phyloP scores from a whole-genome alignment of 2,797 vertebrate genomes.

The Pogonophryne albipinna region DNA sequence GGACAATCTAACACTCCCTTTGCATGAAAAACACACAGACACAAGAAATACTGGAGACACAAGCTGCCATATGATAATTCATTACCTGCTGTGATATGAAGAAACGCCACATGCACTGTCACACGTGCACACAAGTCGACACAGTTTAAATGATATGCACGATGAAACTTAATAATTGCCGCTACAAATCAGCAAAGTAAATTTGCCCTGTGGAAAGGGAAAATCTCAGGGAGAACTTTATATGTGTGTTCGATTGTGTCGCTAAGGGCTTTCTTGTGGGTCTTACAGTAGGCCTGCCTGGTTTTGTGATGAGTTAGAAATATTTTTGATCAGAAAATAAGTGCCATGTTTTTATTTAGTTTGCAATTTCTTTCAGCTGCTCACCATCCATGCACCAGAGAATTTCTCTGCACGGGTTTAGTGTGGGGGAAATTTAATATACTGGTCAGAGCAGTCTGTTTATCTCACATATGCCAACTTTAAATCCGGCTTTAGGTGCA shows the following conservation, averaged over 20 bases:
- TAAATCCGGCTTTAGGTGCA: slow-evolving; percentile 67
- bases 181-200: slow-evolving; percentile 36
- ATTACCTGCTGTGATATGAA: slow-evolving; percentile 51
- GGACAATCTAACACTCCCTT: slow-evolving; percentile 14
- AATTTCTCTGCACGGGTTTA: slow-evolving; percentile 21
- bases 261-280: slow-evolving; percentile 11
- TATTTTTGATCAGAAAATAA: slow-evolving; percentile 31
- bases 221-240: slow-evolving; percentile 24
- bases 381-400: slow-evolving; percentile 16
- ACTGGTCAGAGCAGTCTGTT: slow-evolving; percentile 56
- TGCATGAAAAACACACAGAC: slow-evolving; percentile 24
- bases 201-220: neutral
- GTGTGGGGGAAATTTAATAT: slow-evolving; percentile 51
- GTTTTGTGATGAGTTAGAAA: slow-evolving; percentile 23
- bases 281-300: slow-evolving; percentile 1
- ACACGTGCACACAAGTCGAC: slow-evolving; percentile 32
- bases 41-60: slow-evolving; percentile 23
- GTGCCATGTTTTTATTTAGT: slow-evolving; percentile 40
- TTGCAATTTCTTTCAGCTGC: slow-evolving; percentile 16
- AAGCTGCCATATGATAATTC: slow-evolving; percentile 56
- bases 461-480: slow-evolving; percentile 66
- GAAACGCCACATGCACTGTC: slow-evolving; percentile 24
- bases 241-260: slow-evolving; percentile 15
- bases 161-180: slow-evolving; percentile 35
- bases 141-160: slow-evolving; percentile 44